These are phyloP conservation scores for Sakesphorus luctuosus DNA, from an alignment of 2,113 vertebrate species.

Conservation along the genomic window DNA sequence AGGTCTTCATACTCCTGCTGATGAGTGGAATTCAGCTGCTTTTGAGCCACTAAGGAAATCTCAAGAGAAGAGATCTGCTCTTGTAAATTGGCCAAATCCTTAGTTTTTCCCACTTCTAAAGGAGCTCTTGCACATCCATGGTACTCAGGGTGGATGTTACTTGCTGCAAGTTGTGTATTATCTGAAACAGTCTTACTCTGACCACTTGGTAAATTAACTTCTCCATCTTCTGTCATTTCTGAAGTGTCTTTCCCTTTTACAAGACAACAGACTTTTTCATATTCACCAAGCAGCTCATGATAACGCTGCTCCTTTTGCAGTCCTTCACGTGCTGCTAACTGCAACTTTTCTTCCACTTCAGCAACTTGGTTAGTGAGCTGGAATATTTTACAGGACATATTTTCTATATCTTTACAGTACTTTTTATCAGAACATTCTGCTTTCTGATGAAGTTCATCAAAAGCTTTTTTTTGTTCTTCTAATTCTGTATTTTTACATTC, in stretches of 20 bases:
- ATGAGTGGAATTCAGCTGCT: constrained; percentile 75
- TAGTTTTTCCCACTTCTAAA: constrained; percentile 52
- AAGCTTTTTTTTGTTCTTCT: constrained; percentile 77
- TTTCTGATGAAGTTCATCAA: constrained; percentile 74
- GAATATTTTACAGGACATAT: constrained; percentile 75
- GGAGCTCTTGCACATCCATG: neutral
- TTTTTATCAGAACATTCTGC: constrained; percentile 77
- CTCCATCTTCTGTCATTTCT: constrained; percentile 35
- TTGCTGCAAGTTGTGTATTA: constrained; percentile 61
- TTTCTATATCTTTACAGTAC: constrained; percentile 84
- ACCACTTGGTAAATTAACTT: neutral
- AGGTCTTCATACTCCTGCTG: constrained; percentile 74
- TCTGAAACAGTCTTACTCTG: constrained; percentile 24
- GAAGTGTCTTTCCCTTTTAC: constrained; percentile 69
- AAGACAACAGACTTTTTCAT: constrained; percentile 73
- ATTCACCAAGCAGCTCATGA: constrained; percentile 72
- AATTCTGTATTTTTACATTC: constrained; percentile 78
- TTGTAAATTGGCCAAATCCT: constrained; percentile 44
- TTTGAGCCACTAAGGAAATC: constrained; percentile 77
- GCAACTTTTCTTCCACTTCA: constrained; percentile 75
- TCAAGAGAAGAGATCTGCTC: constrained; percentile 75
- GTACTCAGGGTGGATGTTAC: constrained; percentile 41
- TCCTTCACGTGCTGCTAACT: constrained; percentile 72
- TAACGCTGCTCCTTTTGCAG: constrained; percentile 73
- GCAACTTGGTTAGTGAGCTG: constrained; percentile 77